Percentiles rank a stretch among this genome's conserved stretches.
Conservation (phyloP, 2,797 vertebrate genomes). For the Syngnathus rostellatus region DNA sequence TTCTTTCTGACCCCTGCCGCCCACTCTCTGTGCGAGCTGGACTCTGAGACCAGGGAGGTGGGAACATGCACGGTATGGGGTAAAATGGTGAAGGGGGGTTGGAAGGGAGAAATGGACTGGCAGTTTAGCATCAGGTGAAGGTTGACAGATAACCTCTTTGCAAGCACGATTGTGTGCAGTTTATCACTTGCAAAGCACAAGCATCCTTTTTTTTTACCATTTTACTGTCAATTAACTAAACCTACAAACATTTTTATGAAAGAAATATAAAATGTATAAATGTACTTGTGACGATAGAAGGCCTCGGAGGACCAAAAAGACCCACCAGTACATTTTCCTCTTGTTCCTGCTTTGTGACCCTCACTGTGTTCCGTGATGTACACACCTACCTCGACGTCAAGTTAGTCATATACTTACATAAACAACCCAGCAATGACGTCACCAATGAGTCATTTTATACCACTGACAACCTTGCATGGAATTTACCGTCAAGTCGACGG, state of each 20-base stretch:
- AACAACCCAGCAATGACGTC: not conserved
- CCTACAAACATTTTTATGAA: no score
- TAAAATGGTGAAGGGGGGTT: not conserved
- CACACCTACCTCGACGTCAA: not conserved
- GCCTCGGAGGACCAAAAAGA: no score
- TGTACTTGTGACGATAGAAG: no score
- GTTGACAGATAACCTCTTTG: not conserved
- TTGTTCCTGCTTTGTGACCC: not conserved
- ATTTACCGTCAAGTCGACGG: not conserved
- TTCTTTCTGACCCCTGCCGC: slow-evolving; percentile 6
- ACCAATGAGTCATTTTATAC: not conserved
- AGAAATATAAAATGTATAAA: no score
- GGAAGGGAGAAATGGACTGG: not conserved
- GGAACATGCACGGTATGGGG: not conserved
- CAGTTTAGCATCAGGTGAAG: not conserved
- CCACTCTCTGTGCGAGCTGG: slow-evolving; percentile 7
- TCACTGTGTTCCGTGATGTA: not conserved
- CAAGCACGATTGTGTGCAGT: not conserved
- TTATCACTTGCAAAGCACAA: no score
- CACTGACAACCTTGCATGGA: not conserved
- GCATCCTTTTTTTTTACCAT: no score
- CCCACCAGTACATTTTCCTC: not conserved
- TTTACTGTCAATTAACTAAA: no score
- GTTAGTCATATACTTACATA: not conserved
- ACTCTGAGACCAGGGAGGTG: slow-evolving; percentile 6